These are phyloP conservation scores for Kradibia gibbosae DNA, from an alignment of 1,140 invertebrate species.

Conservation along the genomic window DNA sequence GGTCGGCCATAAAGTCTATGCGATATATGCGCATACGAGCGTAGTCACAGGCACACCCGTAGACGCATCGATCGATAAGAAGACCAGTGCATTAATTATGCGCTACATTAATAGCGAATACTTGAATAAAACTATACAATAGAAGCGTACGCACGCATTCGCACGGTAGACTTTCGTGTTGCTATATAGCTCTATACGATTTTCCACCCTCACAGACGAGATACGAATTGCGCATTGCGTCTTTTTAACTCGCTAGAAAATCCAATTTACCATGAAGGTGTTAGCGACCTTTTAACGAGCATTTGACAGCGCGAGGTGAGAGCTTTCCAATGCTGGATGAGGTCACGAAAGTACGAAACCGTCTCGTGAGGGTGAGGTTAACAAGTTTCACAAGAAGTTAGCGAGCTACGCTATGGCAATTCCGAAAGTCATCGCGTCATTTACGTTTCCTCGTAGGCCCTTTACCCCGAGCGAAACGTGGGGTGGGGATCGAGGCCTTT, in stretches of 20 bases:
- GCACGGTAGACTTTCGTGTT: not conserved
- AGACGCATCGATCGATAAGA: not conserved
- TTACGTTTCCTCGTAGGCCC: not conserved
- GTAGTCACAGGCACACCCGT: not conserved
- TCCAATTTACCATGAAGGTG: not conserved
- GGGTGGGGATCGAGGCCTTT: not conserved
- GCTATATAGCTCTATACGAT: not conserved
- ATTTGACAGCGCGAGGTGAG: not conserved
- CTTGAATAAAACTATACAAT: conserved; percentile 10
- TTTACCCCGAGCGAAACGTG: not conserved
- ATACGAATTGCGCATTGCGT: conserved; percentile 13
- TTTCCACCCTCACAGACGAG: not conserved
- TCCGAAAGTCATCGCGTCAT: not conserved
- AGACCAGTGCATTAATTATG: not conserved
- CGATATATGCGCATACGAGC: not conserved
- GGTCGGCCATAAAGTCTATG: not conserved
- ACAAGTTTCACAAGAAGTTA: not conserved
- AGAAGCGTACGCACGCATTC: not conserved
- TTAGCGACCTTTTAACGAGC: not conserved
- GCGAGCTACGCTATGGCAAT: not conserved
- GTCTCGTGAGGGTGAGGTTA: not conserved
- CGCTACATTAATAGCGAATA: not conserved
- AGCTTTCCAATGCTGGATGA: conserved; percentile 1
- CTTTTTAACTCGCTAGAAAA: not conserved
- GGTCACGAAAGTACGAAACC: not conserved